Evolutionary conservation across 2,113 vertebrate genomes (phyloP).

Genomic region (Nicator chloris): DNA sequence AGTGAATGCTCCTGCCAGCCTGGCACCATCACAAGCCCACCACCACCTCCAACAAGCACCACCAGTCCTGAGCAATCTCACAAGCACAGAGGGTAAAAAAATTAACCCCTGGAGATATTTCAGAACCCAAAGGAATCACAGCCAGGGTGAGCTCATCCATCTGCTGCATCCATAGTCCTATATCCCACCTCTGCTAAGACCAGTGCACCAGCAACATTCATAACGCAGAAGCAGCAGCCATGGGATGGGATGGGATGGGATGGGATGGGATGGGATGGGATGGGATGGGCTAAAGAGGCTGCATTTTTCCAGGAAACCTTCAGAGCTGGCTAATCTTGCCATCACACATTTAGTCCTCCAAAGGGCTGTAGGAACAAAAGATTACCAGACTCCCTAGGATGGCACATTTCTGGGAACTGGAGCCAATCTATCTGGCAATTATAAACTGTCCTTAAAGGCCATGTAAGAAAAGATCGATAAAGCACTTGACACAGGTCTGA

Average conservation of each 20-base stretch:
- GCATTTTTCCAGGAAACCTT: not conserved
- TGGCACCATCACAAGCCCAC: not conserved
- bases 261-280: too few species aligned
- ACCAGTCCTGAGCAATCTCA: not conserved
- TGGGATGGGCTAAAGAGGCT: not conserved
- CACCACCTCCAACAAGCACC: not conserved
- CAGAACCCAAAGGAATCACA: not conserved
- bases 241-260: not conserved
- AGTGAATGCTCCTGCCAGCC: rapidly evolving
- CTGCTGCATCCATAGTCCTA: not conserved
- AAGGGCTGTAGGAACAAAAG: not conserved
- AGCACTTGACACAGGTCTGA: not conserved
- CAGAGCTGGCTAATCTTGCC: not conserved
- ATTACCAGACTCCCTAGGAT: not conserved
- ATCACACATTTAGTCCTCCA: not conserved
- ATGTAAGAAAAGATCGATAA: not conserved
- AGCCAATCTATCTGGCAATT: not conserved
- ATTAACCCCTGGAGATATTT: not conserved
- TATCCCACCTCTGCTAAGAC: not conserved
- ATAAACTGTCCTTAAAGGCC: not conserved
- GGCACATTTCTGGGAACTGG: not conserved
- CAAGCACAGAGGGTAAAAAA: not conserved
- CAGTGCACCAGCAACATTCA: not conserved
- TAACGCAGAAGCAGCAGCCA: not conserved
- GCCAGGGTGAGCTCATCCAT: not conserved